phyloP scores from a whole-genome alignment of 1,140 invertebrate species.

The Aphelenchoides avenae region DNA sequence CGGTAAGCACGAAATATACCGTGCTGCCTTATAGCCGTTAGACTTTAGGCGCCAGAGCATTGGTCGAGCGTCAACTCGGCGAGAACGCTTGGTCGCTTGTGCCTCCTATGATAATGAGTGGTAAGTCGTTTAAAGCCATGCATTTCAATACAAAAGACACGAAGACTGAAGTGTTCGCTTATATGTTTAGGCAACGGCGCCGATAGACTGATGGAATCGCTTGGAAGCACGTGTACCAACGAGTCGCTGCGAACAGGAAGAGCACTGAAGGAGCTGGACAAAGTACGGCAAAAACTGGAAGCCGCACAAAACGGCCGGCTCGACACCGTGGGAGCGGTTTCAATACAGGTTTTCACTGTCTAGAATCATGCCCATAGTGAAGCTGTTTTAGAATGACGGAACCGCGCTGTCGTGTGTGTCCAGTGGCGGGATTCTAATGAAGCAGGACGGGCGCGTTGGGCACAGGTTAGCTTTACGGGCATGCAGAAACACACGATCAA shows the following conservation, averaged over 20 bases:
- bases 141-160: no score
- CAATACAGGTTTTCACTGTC: slow-evolving; percentile 16
- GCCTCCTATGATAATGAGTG: background rate
- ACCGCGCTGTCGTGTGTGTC: slow-evolving; percentile 24
- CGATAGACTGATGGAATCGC: slow-evolving; percentile 15
- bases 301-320: slow-evolving; percentile 7
- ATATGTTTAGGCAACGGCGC: slow-evolving; percentile 36
- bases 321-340: slow-evolving; percentile 40
- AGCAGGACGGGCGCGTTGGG: slow-evolving; percentile 36
- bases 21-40: background rate
- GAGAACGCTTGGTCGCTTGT: slow-evolving; percentile 1
- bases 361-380: background rate
- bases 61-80: background rate
- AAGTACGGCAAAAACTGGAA: background rate
- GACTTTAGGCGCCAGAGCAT: slow-evolving; percentile 12
- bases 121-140: slow-evolving; percentile 24
- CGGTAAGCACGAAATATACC: background rate
- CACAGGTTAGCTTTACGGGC: no score
- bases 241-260: slow-evolving; percentile 13
- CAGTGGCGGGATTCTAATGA: slow-evolving; percentile 38
- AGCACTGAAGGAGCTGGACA: background rate
- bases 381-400: slow-evolving; percentile 8
- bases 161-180: no score
- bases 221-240: slow-evolving; percentile 20
- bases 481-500: no score